Base-by-base conservation (phyloP, 2,113 vertebrate species). In the Paramormyrops kingsleyae region DNA sequence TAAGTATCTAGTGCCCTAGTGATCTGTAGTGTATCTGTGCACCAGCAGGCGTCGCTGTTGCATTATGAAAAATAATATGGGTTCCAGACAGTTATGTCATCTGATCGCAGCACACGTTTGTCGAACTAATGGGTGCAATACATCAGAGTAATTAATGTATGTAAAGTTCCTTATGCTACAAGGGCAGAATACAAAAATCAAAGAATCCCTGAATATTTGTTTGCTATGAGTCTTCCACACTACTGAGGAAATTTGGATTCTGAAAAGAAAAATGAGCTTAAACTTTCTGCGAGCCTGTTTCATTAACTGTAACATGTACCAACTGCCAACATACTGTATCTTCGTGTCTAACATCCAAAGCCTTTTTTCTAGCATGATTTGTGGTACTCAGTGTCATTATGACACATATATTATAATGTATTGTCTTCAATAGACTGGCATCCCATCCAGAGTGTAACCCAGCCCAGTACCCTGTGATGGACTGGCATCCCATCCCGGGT, bases 21-120 rank as follows among this genome's bases (percentile, higher is more conserved):
- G 50, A 52, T 52, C 52, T 56, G 19, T 21, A 56, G 53, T 56
- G 15, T 53, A 53, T 31, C 27, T 53, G 5, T 19, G 19, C 50
- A 53, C 50, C 85, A 87, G 49, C 31, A 87, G 85, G 50, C 12
- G 85, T 31, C 85, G 39, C 85, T 87, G 85, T 87, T 56, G 47
- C 49, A 39, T 47, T 46, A 53, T 87, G 31, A 53, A 53, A 4
- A 87, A 39, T 53, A 56, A 53, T 53, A 53, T 27, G 83, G 83
- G 2, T 84, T 47, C 44, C 83, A 84, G 83, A 84, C 44, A 83
- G 70, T 42, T 13, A 80, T 77, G 5, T 77, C 5, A 77, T 80
- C 74, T 39, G 13, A 42, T 31, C 27, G 1, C 62, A 12, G 62
- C 80, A 12, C 83, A 49, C 42, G 39, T 46, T 49, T 85, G 83